A percentile compares a stretch with the other conserved stretches of the same genome.
These are phyloP conservation scores for Macrotis lagotis DNA, from an alignment of 2,113 vertebrate genomes.

Conservation along the genomic window DNA sequence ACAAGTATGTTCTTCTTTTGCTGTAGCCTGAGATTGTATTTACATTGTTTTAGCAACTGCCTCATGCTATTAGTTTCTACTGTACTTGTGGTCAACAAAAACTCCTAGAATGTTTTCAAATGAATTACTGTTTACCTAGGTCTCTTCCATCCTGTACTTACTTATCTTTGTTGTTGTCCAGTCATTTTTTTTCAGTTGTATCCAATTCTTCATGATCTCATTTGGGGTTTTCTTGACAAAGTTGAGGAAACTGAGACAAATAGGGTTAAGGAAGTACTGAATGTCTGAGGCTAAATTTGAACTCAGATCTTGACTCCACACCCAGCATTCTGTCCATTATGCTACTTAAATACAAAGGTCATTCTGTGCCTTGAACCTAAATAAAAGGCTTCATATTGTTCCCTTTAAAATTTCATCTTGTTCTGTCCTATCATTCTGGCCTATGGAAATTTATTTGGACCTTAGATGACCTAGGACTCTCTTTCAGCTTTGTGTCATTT, in stretches of 20 bases:
- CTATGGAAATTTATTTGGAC: not conserved
- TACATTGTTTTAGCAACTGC: no score
- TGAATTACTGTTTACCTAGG: no score
- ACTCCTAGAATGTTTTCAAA: no score
- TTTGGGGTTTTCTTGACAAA: not conserved
- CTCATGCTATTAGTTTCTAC: no score
- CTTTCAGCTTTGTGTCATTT: not conserved
- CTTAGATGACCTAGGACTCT: not conserved
- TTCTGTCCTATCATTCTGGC: not conserved
- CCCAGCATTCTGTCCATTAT: not conserved
- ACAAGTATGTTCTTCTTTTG: no score
- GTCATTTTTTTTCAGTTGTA: not conserved
- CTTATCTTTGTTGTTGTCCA: not conserved
- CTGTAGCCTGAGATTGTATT: no score
- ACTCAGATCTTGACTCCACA: not conserved
- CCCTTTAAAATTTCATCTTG: not conserved
- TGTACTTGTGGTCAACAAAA: no score
- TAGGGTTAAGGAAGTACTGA: not conserved
- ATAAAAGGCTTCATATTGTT: not conserved
- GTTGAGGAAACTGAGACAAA: not conserved
- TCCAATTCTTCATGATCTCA: not conserved
- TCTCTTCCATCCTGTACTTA: no score
- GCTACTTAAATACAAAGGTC: no score
- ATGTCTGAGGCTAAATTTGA: not conserved
- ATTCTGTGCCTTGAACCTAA: not conserved